Percentiles rank a stretch among this genome's conserved stretches.
phyloP scores from a whole-genome alignment of 2,113 vertebrate genomes.

The Oryzias celebensis region DNA sequence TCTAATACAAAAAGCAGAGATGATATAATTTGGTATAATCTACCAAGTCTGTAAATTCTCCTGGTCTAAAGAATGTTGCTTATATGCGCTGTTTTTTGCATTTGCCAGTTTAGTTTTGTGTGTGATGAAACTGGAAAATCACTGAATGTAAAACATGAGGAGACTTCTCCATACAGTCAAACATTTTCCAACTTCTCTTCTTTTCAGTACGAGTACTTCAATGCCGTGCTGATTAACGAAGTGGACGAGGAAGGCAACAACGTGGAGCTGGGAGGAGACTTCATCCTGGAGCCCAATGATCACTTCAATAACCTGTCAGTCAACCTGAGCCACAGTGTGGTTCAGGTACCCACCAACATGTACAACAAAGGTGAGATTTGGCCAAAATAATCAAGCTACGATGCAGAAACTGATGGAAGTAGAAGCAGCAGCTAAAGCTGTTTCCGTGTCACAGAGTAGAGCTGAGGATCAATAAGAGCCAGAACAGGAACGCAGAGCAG shows the following conservation, averaged over 20 bases:
- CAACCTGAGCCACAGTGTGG: conserved; percentile 94
- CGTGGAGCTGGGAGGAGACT: conserved; percentile 92
- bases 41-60: too few species aligned
- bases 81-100: too few species aligned
- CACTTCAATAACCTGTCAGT: conserved; percentile 97
- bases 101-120: too few species aligned
- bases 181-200: not conserved
- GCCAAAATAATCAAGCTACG: conserved; percentile 16
- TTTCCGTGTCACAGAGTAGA: conserved; percentile 45
- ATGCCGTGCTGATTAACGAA: conserved; percentile 95
- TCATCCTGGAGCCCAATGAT: conserved; percentile 93
- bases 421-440: conserved; percentile 27
- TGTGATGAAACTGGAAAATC: too few species aligned
- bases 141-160: too few species aligned
- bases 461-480: conserved; percentile 62
- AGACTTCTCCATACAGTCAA: not conserved
- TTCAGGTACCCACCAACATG: conserved; percentile 98
- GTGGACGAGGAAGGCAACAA: conserved; percentile 91
- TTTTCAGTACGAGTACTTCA: conserved; percentile 94
- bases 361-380: conserved; percentile 87
- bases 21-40: too few species aligned
- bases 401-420: conserved; percentile 15
- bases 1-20: too few species aligned
- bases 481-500: conserved; percentile 45
- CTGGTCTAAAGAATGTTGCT: too few species aligned